A percentile compares a stretch with the other conserved stretches of the same genome.
Evolutionary conservation across 2,113 vertebrate species (phyloP).

Genomic region (Limnothrissa miodon): DNA sequence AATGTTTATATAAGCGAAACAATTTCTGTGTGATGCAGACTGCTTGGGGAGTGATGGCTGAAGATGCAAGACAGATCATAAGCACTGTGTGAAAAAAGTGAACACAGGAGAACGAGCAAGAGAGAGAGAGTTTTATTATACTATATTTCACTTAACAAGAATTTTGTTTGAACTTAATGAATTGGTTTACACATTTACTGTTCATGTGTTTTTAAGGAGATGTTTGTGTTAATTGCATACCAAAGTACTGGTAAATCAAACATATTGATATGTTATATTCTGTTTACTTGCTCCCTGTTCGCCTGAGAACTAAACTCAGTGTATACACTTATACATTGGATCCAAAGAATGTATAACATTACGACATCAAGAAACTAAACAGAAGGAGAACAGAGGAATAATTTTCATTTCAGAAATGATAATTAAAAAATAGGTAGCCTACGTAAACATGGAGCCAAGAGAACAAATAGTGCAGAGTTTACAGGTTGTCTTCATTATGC

Average conservation of each 20-base stretch:
- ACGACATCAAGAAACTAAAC: not conserved
- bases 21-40: not conserved
- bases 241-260: conserved; percentile 19
- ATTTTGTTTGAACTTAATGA: conserved; percentile 4
- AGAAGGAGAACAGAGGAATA: not conserved
- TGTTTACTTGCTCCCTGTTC: not conserved
- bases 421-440: not conserved
- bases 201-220: not conserved
- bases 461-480: not conserved
- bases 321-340: not conserved
- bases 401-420: not conserved
- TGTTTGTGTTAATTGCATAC: not conserved
- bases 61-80: not conserved
- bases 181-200: not conserved
- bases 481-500: not conserved
- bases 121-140: not conserved
- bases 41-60: not conserved
- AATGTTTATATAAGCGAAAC: not conserved
- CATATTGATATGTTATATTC: not conserved
- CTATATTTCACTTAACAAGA: conserved; percentile 7
- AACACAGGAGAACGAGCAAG: not conserved
- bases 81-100: conserved; percentile 5
- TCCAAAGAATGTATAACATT: conserved; percentile 3
- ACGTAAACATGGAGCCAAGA: not conserved
- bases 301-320: not conserved